Evolutionary conservation across 1,140 invertebrate species (phyloP).

Genomic region (Drusus annulatus): DNA sequence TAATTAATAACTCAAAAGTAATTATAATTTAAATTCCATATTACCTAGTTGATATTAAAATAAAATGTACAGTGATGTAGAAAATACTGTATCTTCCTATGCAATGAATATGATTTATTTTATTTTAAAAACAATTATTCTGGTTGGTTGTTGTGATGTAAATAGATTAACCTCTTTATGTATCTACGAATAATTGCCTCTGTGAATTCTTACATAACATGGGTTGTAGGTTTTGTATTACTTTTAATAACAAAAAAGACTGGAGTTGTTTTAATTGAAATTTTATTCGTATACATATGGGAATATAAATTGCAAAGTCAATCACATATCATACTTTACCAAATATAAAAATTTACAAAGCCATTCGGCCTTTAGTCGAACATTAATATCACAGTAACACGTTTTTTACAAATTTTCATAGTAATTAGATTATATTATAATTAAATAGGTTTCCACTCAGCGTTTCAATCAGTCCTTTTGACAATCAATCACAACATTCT

Average conservation of each 20-base stretch:
- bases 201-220: too few relatives aligned
- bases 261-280: constrained; percentile 28
- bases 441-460: constrained; percentile 34
- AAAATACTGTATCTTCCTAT: too few relatives aligned
- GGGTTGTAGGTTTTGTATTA: neutral
- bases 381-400: constrained; percentile 56
- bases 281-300: constrained; percentile 43
- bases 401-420: constrained; percentile 42
- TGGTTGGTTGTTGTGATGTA: too few relatives aligned
- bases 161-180: too few relatives aligned
- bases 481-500: constrained; percentile 32
- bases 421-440: constrained; percentile 23
- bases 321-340: constrained; percentile 42
- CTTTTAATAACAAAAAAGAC: neutral
- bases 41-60: too few relatives aligned
- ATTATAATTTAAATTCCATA: too few relatives aligned
- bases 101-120: too few relatives aligned
- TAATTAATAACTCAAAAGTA: too few relatives aligned
- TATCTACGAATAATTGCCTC: too few relatives aligned
- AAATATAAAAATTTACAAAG: constrained; percentile 40
- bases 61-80: too few relatives aligned
- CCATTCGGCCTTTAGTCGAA: constrained; percentile 40
- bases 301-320: constrained; percentile 40
- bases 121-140: too few relatives aligned
- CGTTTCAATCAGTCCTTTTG: constrained; percentile 19